phyloP scores from a whole-genome alignment of 1,140 invertebrate species.

The Drosophila truncata region DNA sequence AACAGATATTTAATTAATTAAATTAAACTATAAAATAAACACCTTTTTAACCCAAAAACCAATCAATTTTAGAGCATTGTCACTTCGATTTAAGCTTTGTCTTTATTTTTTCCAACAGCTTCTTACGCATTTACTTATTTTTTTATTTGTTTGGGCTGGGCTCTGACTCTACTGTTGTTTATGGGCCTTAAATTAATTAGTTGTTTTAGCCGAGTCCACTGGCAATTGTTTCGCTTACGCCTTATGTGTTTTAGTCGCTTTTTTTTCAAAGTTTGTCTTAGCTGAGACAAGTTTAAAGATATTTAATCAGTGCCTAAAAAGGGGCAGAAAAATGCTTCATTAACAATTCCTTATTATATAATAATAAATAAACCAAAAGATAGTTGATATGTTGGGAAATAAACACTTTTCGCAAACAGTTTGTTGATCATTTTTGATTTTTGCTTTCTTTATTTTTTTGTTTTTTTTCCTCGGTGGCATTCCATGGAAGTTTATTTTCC shows the following conservation, averaged over 20 bases:
- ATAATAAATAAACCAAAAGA: slow-evolving; percentile 1
- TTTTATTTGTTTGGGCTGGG: slow-evolving; percentile 24
- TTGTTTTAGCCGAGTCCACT: slow-evolving; percentile 35
- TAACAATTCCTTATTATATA: background rate
- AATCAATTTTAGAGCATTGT: slow-evolving; percentile 27
- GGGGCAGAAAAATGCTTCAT: background rate
- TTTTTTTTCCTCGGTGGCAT: slow-evolving; percentile 26
- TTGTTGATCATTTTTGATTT: slow-evolving; percentile 15
- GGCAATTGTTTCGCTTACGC: slow-evolving; percentile 22
- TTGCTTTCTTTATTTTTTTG: background rate
- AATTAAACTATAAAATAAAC: slow-evolving; percentile 6
- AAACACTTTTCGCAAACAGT: slow-evolving; percentile 1
- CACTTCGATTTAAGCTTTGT: slow-evolving; percentile 10
- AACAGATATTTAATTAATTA: slow-evolving; percentile 7
- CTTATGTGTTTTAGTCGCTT: slow-evolving; percentile 11
- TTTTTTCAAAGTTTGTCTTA: background rate
- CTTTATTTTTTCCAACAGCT: slow-evolving; percentile 3
- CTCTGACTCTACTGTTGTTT: slow-evolving; percentile 33
- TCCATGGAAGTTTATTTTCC: slow-evolving; percentile 29
- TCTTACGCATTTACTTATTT: slow-evolving; percentile 15
- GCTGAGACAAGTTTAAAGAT: background rate
- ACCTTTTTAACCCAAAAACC: background rate
- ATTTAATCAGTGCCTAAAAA: slow-evolving; percentile 3
- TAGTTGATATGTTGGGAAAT: slow-evolving; percentile 21
- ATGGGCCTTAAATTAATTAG: slow-evolving; percentile 48